Conservation (phyloP, 1,140 invertebrate genomes). For the Diachasma alloeum region DNA sequence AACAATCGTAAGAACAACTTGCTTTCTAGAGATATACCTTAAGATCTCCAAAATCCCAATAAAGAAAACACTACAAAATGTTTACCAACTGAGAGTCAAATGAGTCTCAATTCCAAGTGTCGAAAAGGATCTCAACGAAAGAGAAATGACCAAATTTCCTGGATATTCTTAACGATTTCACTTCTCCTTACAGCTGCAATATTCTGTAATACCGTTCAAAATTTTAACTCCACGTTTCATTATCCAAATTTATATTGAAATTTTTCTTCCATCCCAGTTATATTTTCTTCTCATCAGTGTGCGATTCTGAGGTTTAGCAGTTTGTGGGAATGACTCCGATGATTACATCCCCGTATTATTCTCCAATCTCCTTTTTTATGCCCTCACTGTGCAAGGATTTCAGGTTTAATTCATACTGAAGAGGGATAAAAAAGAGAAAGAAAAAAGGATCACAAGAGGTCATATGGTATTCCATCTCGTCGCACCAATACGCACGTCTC, state of each 20-base stretch:
- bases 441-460: not conserved
- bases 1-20: too few relatives aligned
- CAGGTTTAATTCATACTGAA: not conserved
- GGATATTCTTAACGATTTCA: too few relatives aligned
- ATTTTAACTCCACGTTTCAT: not conserved
- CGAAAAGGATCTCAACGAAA: too few relatives aligned
- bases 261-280: not conserved
- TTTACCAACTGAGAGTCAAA: too few relatives aligned
- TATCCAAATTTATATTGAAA: not conserved
- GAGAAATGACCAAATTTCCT: too few relatives aligned
- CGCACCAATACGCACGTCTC: not conserved
- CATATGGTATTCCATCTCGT: constrained; percentile 2
- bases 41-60: too few relatives aligned
- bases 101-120: too few relatives aligned
- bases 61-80: too few relatives aligned
- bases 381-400: not conserved
- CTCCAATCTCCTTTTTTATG: constrained; percentile 15
- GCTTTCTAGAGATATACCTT: too few relatives aligned
- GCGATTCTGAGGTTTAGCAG: not conserved
- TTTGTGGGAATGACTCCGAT: not conserved
- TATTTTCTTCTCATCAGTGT: not conserved
- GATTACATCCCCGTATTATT: not conserved
- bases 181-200: too few relatives aligned
- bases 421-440: not conserved
- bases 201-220: too few relatives aligned